Percentiles rank a stretch among this genome's conserved stretches.
These are phyloP conservation scores for Elephas maximus DNA, from an alignment of 2,113 vertebrate genomes.

Conservation along the genomic window DNA sequence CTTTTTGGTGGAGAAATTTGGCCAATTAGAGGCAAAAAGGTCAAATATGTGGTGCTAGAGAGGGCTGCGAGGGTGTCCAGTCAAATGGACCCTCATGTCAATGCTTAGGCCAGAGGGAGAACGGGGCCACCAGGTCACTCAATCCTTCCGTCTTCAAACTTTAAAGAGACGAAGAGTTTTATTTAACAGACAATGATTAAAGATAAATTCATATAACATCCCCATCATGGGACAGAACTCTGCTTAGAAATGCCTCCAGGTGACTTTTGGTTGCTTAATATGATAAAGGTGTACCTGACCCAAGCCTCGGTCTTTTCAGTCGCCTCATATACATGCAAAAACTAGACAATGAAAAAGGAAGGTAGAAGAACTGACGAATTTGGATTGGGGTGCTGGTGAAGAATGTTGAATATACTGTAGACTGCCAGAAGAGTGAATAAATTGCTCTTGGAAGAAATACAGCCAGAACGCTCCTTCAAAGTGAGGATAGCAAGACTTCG, in stretches of 20 bases:
- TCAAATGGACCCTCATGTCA: background rate
- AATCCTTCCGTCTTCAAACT: background rate
- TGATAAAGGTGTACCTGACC: background rate
- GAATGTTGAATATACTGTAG: background rate
- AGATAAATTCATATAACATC: background rate
- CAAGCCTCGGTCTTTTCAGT: background rate
- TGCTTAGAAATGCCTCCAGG: background rate
- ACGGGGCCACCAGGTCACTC: background rate
- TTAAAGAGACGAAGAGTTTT: constrained; percentile 4
- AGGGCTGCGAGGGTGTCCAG: background rate
- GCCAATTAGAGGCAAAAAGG: background rate
- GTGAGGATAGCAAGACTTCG: background rate
- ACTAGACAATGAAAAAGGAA: background rate
- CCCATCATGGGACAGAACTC: background rate
- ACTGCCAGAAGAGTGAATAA: background rate
- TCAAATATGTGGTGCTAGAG: background rate
- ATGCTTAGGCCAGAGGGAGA: background rate
- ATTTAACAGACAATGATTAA: background rate
- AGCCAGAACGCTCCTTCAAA: background rate
- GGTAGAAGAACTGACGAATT: background rate
- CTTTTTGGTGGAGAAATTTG: background rate
- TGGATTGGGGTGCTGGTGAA: background rate
- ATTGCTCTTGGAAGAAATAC: background rate
- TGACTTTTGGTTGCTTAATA: background rate
- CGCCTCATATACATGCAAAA: background rate